These are phyloP conservation scores for Hartigia nigra DNA, from an alignment of 2,888 invertebrate genomes.

Conservation along the genomic window DNA sequence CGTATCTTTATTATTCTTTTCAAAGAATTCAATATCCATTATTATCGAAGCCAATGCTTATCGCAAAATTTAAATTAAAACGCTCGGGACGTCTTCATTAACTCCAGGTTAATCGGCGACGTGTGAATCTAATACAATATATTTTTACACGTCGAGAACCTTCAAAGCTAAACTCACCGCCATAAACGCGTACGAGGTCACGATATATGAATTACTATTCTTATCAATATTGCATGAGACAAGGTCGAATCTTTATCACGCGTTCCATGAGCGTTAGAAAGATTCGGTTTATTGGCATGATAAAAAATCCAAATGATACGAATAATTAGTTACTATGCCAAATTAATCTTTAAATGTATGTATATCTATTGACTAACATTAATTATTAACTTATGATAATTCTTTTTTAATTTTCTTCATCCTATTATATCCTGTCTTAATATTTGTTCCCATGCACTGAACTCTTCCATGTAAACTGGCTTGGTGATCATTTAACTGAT, in stretches of 20 bases:
- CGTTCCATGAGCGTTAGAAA: not conserved
- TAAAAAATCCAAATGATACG: not conserved
- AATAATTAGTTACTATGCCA: not conserved
- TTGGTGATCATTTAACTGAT: not conserved
- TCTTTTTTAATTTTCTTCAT: not conserved
- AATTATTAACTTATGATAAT: not conserved
- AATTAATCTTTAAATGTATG: too few relatives aligned
- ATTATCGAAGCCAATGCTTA: not conserved
- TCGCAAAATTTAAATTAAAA: not conserved
- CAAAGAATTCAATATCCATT: not conserved
- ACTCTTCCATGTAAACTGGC: not conserved
- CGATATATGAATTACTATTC: constrained; percentile 54
- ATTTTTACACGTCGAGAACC: constrained; percentile 32
- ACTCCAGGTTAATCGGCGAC: not conserved
- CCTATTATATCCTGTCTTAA: too few relatives aligned
- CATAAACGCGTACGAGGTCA: constrained; percentile 48
- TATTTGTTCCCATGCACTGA: not conserved
- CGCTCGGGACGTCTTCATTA: not conserved
- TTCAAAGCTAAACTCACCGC: constrained; percentile 35
- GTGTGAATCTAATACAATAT: constrained; percentile 28
- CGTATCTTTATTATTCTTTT: not conserved
- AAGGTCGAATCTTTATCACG: constrained; percentile 49
- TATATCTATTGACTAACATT: not conserved
- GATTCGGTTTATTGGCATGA: not conserved
- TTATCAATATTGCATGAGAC: constrained; percentile 53